Conservation (phyloP, 2,888 invertebrate genomes). For the Scaptodrosophila latifasciaeformis region DNA sequence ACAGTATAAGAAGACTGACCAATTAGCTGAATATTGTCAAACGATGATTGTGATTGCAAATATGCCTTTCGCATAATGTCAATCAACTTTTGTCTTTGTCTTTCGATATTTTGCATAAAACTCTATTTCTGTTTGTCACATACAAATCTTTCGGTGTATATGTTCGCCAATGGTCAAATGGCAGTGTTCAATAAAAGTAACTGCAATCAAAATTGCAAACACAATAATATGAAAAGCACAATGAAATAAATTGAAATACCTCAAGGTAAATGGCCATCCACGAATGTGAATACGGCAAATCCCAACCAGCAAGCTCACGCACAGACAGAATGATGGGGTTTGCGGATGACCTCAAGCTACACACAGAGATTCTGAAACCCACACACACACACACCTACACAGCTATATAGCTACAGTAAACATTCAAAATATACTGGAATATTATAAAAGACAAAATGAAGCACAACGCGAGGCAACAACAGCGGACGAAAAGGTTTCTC, state of each 20-base stretch:
- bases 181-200: slow-evolving; percentile 39
- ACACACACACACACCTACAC: slow-evolving; percentile 12
- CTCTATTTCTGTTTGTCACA: no score
- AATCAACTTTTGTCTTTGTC: slow-evolving; percentile 29
- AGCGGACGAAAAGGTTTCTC: slow-evolving; percentile 14
- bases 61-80: slow-evolving; percentile 26
- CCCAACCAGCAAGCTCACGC: slow-evolving; percentile 25
- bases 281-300: slow-evolving; percentile 9
- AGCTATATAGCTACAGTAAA: slow-evolving; percentile 21
- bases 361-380: slow-evolving; percentile 7
- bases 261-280: slow-evolving; percentile 59
- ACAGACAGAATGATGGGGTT: not conserved
- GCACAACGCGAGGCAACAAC: slow-evolving; percentile 20
- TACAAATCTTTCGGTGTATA: not conserved
- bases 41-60: not conserved
- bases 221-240: slow-evolving; percentile 69
- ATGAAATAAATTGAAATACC: slow-evolving; percentile 70
- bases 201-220: slow-evolving; percentile 68
- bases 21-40: no score
- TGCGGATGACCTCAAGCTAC: slow-evolving; percentile 4
- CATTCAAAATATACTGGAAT: slow-evolving; percentile 35
- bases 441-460: slow-evolving; percentile 8
- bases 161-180: slow-evolving; percentile 37
- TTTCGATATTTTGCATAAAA: slow-evolving; percentile 45
- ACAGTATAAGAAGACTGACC: no score